Evolutionary conservation across 2,888 invertebrate species (phyloP).

Genomic region (Chrysolina americana): DNA sequence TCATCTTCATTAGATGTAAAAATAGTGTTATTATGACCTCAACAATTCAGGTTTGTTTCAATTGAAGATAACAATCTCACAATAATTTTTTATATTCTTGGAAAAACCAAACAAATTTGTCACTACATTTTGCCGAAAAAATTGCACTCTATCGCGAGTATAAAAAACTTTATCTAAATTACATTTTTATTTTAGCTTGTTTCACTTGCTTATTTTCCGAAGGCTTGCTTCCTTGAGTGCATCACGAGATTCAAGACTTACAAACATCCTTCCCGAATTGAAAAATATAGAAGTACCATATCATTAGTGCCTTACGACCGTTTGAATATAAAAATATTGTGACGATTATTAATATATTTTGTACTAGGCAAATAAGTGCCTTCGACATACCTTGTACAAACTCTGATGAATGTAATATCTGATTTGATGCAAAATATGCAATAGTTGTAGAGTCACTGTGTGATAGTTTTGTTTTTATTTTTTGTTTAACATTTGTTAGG

Average conservation of each 20-base stretch:
- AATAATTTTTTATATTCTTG: not conserved
- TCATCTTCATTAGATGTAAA: not conserved
- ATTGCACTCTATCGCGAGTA: too few species aligned
- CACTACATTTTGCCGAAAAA: too few species aligned
- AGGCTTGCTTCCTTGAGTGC: too few species aligned
- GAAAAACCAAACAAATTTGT: not conserved
- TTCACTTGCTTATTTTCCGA: too few species aligned
- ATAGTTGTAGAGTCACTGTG: constrained; percentile 62
- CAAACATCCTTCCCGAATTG: not conserved
- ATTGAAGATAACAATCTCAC: not conserved
- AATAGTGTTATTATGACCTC: not conserved
- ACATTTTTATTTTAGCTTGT: not conserved
- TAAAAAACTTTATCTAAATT: not conserved
- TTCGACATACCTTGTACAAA: constrained; percentile 48
- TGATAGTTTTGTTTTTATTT: constrained; percentile 61
- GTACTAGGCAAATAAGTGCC: constrained; percentile 49
- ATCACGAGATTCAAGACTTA: not conserved
- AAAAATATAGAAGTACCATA: not conserved
- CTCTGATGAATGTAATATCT: constrained; percentile 56
- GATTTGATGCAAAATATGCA: constrained; percentile 52
- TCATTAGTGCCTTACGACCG: constrained; percentile 31
- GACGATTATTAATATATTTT: constrained; percentile 20
- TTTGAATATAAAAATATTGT: constrained; percentile 39
- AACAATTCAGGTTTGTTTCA: not conserved
- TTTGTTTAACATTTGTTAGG: constrained; percentile 67